Evolutionary conservation across 2,113 vertebrate species (phyloP).

Genomic region (Triplophysa dalaica): DNA sequence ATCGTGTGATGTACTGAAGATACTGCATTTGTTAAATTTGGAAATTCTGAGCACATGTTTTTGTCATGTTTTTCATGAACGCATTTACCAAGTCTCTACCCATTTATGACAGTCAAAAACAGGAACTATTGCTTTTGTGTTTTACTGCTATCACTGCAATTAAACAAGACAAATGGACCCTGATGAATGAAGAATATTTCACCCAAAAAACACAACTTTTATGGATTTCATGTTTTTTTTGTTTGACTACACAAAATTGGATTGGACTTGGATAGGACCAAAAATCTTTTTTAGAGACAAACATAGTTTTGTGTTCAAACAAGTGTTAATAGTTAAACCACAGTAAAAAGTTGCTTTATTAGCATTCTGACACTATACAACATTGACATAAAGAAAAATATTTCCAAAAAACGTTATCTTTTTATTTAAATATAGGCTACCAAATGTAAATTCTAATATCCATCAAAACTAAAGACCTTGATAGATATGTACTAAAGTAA

Average conservation of each 20-base stretch:
- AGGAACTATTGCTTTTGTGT: no score
- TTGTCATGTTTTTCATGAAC: not conserved
- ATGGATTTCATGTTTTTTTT: no score
- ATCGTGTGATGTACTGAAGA: not conserved
- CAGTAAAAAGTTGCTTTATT: constrained; percentile 12
- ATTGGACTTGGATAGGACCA: no score
- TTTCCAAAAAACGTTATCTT: not conserved
- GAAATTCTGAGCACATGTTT: no score
- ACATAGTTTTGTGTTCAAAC: not conserved
- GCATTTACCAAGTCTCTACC: no score
- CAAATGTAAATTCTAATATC: not conserved
- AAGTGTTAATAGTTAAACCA: not conserved
- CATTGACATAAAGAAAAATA: not conserved
- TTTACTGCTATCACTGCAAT: no score
- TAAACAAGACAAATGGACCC: no score
- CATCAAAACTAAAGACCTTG: not conserved
- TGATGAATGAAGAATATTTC: no score
- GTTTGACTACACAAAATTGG: no score
- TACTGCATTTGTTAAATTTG: not conserved
- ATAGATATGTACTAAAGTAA: constrained; percentile 2
- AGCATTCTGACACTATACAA: not conserved
- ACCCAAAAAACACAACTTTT: no score
- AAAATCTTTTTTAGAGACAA: no score
- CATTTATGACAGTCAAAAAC: no score
- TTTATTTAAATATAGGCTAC: not conserved